A percentile compares a stretch with the other conserved stretches of the same genome.
phyloP scores from a whole-genome alignment of 1,140 invertebrate genomes.

The Drosophila pectinifera region DNA sequence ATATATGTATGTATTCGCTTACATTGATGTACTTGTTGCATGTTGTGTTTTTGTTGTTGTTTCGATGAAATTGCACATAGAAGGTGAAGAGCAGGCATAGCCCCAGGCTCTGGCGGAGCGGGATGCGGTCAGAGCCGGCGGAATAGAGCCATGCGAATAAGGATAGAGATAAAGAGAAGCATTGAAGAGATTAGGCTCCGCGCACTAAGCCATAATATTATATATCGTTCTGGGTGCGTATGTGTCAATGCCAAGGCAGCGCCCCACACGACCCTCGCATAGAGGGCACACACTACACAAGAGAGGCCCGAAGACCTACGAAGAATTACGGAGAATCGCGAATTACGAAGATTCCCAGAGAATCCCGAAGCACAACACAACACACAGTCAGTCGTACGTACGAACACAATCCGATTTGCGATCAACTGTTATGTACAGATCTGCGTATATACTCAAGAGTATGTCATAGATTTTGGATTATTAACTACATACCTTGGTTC shows the following conservation, averaged over 20 bases:
- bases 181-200: not conserved
- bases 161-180: not conserved
- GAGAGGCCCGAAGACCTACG: not conserved
- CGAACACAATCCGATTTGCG: no score
- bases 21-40: conserved; percentile 55
- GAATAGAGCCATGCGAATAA: no score
- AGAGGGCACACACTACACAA: conserved; percentile 18
- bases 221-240: conserved; percentile 14
- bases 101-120: no score
- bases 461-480: conserved; percentile 44
- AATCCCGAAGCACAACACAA: conserved; percentile 1
- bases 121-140: no score
- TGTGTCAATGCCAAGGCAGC: conserved; percentile 19
- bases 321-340: not conserved
- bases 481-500: conserved; percentile 50
- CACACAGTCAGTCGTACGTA: conserved; percentile 2
- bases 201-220: conserved; percentile 5
- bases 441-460: conserved; percentile 42
- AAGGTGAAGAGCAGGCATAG: not conserved
- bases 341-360: not conserved
- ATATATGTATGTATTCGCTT: conserved; percentile 42
- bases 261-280: conserved; percentile 27
- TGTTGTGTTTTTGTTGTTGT: conserved; percentile 55
- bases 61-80: conserved; percentile 44
- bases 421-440: conserved; percentile 24